Base-by-base conservation (phyloP, 1,140 invertebrate species). In the Subanguina moxae region DNA sequence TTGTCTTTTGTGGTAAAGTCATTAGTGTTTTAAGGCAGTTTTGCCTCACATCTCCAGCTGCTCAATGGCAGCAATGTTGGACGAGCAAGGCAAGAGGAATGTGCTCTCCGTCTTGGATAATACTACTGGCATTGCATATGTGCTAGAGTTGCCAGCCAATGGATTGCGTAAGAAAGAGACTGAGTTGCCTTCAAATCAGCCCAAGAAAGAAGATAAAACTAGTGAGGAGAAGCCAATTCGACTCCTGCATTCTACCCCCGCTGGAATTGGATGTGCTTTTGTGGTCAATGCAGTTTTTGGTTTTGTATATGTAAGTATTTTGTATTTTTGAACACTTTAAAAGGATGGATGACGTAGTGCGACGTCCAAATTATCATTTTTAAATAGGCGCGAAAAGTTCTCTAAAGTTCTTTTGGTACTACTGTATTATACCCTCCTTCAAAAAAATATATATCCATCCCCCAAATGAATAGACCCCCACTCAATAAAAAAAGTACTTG, bases 61-160 rank as follows among this genome's bases (percentile, higher is more conserved):
- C 28, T 61, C 58, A 5, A 3, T 61, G 13, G 58, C 32, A 38
- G 32, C 58, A 5, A 61, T 61, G 3, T 19, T 61, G 3, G 38
- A 61, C 58, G 28, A 61, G 19, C 48, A 52, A 15, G 58, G 19
- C 58, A 43, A 61, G 21, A 30, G n/a, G 19, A 21, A 61, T 43
- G 8, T 61, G 5, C n/a, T 61, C 3, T 61, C n/a, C n/a, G 38
- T 61, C 3, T 25, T 61, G 58, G 58, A 61, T 30, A 5, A 3
- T 13, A 28, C 5, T 8, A 61, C 38, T 28, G 58, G 58, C 8
- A 61, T 52, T 52, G 48, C 48, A 3, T 28, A 61, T 61, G 13
- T 61, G 27, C 19, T 61, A 19, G 58, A 61, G 28, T 32, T 61
- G 58, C 27, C 27, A 21, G 32, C 32, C 3, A 38, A 3, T 38